Evolutionary conservation across 2,113 vertebrate species (phyloP).

Genomic region (Myanophis thanlyinensis): DNA sequence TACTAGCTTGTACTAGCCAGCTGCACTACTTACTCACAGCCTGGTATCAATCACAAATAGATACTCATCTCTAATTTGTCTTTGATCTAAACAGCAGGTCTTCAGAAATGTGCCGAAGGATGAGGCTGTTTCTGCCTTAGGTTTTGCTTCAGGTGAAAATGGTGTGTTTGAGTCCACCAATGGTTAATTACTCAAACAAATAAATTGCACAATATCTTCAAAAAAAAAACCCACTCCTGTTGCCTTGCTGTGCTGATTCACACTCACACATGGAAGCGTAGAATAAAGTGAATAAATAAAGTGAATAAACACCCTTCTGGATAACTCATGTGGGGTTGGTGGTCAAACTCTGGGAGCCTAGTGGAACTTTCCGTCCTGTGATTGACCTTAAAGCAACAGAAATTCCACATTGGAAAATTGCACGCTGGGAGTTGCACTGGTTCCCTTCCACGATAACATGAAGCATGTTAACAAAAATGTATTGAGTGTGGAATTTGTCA

Average conservation of each 20-base stretch:
- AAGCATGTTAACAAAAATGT: background rate
- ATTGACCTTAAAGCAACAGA: background rate
- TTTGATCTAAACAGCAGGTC: slow-evolving; percentile 7
- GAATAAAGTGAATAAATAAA: background rate
- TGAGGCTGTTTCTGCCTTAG: background rate
- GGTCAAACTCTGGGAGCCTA: background rate
- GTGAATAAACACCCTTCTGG: background rate
- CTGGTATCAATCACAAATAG: background rate
- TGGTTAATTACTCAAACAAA: background rate
- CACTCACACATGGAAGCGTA: background rate
- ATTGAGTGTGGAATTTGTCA: background rate
- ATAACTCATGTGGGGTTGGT: background rate
- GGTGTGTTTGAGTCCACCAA: background rate
- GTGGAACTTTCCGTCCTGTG: background rate
- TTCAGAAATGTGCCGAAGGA: background rate
- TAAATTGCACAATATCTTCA: background rate
- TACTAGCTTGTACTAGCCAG: background rate
- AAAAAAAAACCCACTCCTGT: background rate
- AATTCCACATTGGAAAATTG: background rate
- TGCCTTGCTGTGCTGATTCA: background rate
- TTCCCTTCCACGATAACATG: background rate
- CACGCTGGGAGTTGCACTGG: too few species aligned
- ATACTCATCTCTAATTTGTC: background rate
- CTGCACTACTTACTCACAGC: background rate
- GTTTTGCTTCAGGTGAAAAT: background rate